Evolutionary conservation across 2,113 vertebrate genomes (phyloP).

Genomic region (Rhegmatorhina hoffmannsi): DNA sequence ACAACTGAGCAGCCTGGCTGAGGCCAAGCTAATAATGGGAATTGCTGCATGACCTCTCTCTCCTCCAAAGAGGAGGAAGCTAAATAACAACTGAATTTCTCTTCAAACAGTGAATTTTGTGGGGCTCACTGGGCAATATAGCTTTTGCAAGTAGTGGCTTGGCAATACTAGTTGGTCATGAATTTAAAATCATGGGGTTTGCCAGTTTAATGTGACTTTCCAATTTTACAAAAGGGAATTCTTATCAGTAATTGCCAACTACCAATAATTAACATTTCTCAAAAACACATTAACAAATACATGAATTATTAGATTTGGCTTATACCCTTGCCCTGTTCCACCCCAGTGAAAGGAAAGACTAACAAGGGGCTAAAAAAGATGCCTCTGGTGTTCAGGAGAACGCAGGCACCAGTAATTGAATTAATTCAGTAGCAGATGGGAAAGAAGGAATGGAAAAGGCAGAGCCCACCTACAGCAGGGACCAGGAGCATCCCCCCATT

Average conservation of each 20-base stretch:
- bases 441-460: neutral
- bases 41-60: neutral
- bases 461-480: neutral
- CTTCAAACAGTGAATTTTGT: neutral
- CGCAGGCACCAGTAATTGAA: neutral
- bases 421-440: neutral
- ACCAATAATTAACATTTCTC: neutral
- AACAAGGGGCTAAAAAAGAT: neutral
- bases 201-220: neutral
- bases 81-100: neutral
- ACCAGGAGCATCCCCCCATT: no score
- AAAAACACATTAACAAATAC: neutral
- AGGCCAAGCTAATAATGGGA: neutral
- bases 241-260: neutral
- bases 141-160: neutral
- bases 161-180: rapidly evolving
- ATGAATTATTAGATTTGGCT: neutral
- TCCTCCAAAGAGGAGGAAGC: neutral
- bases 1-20: neutral
- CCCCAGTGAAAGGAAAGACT: neutral
- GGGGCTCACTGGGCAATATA: neutral
- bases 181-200: neutral
- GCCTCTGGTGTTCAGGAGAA: neutral
- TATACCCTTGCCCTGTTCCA: neutral
- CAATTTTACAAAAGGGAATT: neutral